Evolutionary conservation across 2,113 vertebrate species (phyloP).

Genomic region (Bubo blakistoni): DNA sequence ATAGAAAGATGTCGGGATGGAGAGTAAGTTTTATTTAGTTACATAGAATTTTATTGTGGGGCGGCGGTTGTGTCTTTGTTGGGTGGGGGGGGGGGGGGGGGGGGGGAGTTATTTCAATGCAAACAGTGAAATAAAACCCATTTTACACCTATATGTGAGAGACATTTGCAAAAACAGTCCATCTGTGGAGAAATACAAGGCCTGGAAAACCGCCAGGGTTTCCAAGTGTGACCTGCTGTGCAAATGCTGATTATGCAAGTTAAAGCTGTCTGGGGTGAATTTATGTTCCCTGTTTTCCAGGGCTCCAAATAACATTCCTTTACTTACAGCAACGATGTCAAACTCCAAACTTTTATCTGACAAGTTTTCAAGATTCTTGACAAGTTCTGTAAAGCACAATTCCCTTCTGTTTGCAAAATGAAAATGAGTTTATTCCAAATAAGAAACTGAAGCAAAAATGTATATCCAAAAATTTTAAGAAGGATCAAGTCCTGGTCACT

Average conservation of each 20-base stretch:
- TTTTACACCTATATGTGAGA: not conserved
- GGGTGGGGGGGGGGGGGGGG: no score
- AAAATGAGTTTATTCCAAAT: not conserved
- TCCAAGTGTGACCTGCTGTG: conserved; percentile 53
- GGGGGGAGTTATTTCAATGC: not conserved
- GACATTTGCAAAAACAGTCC: not conserved
- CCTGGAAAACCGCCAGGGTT: conserved; percentile 31
- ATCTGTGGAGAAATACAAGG: conserved; percentile 5
- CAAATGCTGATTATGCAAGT: conserved; percentile 47
- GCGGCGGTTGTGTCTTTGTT: no score
- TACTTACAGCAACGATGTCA: not conserved
- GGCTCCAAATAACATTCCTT: not conserved
- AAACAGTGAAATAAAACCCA: not conserved
- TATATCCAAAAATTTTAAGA: not conserved
- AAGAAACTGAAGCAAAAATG: not conserved
- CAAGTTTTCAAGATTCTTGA: not conserved
- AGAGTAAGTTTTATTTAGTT: no score
- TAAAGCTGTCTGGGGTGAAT: conserved; percentile 32
- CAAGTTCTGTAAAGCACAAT: not conserved
- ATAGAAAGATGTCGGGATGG: no score
- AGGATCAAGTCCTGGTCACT: not conserved
- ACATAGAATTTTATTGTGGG: no score
- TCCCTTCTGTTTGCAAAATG: not conserved
- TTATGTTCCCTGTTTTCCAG: conserved; percentile 19
- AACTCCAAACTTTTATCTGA: not conserved